Evolutionary conservation across 2,888 invertebrate species (phyloP).

Genomic region (Lasioglossum oenotherae): DNA sequence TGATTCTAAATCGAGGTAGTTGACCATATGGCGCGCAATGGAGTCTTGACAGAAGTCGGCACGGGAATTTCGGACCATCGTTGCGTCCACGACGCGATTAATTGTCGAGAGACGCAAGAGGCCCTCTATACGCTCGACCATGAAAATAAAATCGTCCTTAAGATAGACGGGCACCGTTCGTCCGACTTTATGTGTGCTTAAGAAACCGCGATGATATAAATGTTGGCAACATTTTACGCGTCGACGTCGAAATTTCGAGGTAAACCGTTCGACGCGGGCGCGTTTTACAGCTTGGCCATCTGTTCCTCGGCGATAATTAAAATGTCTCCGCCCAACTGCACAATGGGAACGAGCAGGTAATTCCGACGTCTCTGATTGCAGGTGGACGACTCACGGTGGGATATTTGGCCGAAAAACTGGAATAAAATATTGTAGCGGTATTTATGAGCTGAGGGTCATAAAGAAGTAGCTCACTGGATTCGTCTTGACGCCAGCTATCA

Average conservation of each 20-base stretch:
- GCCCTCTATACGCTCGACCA: background rate
- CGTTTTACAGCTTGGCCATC: constrained; percentile 41
- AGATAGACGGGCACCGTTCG: background rate
- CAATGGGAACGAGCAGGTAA: background rate
- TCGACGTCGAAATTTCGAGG: constrained; percentile 23
- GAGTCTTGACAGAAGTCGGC: background rate
- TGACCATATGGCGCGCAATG: constrained; percentile 24
- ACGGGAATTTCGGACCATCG: background rate
- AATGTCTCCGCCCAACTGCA: constrained; percentile 11
- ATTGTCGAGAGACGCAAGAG: background rate
- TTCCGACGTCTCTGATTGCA: constrained; percentile 20
- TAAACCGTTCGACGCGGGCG: background rate
- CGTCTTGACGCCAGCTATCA: too few relatives aligned
- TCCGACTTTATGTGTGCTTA: background rate
- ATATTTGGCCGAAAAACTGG: too few relatives aligned
- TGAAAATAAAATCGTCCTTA: background rate
- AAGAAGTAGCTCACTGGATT: too few relatives aligned
- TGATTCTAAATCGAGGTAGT: constrained; percentile 20
- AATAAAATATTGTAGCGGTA: too few relatives aligned
- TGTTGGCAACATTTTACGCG: background rate
- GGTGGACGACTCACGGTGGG: too few relatives aligned
- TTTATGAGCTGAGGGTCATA: too few relatives aligned
- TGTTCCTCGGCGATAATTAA: constrained; percentile 49
- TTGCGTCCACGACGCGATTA: background rate
- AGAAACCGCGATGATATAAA: constrained; percentile 24